Evolutionary conservation across 2,113 vertebrate species (phyloP), one percentile per base, ranked within the genome.

Genomic region (Gavialis gangeticus): DNA sequence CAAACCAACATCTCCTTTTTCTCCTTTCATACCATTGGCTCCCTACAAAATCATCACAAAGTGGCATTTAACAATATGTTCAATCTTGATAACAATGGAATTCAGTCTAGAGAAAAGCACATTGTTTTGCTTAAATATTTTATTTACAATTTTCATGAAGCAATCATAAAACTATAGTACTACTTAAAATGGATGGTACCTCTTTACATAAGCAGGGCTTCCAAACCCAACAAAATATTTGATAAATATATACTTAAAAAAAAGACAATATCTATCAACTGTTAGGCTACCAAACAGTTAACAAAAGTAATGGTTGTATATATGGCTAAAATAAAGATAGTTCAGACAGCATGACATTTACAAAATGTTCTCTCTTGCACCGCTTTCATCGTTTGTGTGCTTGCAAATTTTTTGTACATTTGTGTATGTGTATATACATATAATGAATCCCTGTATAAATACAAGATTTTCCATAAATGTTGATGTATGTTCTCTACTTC

Each of bases 1-100:
- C 57, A 99, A 95, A 66, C 99, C 99, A 34, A 98, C 71, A 71
- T 99, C 99, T 96, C 99, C 99, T 96, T 99, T 99, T 76, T 99
- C 99, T 0, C 99, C 99, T 96, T 99, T 99, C 18, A 98, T 67
- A 7, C 99, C 99, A 67, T 99, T 99, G 94, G 98, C 97, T 81
- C 99, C 99, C 99, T 99, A 84, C 6, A 96, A 98, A 79, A 97
- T 78, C 28, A 93, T 91, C 18, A 86, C 12, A 87, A 88, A 92
- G 25, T 11, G 85, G 24, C 13, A 79, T 58, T 94, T 88, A 80
- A 28, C 46, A 92, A 67, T 4, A 66, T 10, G 56, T 94, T 83
- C 28, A 59, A n/a, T 66, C 78, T 78, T 46, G 46, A 8, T 56
- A 85, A 37, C 22, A 75, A 46, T 55, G 59, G 27, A 15, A 76